A percentile compares a stretch with the other conserved stretches of the same genome.
Conservation (phyloP, 1,140 invertebrate genomes). For the Mizuhopecten yessoensis region DNA sequence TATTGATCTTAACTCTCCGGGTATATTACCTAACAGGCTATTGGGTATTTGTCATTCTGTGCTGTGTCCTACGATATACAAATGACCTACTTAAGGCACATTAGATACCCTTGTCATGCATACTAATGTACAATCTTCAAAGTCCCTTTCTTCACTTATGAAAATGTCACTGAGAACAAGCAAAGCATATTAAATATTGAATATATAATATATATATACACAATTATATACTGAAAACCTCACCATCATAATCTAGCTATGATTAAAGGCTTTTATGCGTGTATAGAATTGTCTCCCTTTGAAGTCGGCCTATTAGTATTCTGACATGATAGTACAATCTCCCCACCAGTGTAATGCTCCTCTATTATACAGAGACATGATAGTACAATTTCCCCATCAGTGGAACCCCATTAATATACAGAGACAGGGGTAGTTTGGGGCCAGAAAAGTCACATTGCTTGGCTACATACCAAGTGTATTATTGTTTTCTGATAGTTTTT, state of each 20-base stretch:
- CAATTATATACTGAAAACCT: neutral
- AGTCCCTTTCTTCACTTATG: neutral
- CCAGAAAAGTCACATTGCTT: neutral
- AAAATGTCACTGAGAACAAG: neutral
- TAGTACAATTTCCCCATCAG: neutral
- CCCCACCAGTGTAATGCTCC: too few species aligned
- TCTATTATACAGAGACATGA: too few species aligned
- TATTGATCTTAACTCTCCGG: too few species aligned
- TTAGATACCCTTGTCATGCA: neutral
- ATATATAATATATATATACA: neutral
- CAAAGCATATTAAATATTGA: neutral
- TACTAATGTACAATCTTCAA: neutral
- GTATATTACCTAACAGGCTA: too few species aligned
- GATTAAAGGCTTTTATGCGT: neutral
- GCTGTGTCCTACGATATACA: neutral
- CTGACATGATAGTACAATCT: neutral
- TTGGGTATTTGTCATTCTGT: too few species aligned
- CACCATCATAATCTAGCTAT: neutral
- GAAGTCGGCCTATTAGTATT: neutral
- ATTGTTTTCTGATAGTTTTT: constrained; percentile 2
- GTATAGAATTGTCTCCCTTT: constrained; percentile 33
- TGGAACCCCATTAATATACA: neutral
- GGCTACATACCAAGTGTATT: neutral
- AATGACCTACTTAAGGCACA: neutral
- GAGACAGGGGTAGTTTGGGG: neutral